A percentile compares a stretch with the other conserved stretches of the same genome.
Conservation (phyloP, 2,888 invertebrate species). For the Chrysopilus asiliformis region DNA sequence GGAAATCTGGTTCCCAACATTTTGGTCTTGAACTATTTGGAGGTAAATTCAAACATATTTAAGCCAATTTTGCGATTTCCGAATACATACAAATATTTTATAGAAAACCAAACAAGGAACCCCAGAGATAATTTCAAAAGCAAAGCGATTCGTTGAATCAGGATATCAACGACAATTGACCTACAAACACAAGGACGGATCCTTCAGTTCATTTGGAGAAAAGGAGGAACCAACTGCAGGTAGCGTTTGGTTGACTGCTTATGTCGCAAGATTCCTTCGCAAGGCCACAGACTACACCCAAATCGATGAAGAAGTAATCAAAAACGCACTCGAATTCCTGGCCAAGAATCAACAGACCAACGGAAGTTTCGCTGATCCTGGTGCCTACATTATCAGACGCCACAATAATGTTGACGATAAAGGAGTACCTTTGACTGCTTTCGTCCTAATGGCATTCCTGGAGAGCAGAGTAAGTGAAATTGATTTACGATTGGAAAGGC, state of each 20-base stretch:
- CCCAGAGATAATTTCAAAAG: slow-evolving; percentile 47
- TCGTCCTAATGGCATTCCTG: slow-evolving; percentile 57
- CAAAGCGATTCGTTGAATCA: slow-evolving; percentile 36
- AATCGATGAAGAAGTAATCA: slow-evolving; percentile 53
- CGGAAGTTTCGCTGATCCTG: slow-evolving; percentile 70
- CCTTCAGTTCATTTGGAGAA: too few species aligned
- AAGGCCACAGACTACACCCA: slow-evolving; percentile 57
- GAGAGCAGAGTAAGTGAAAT: slow-evolving; percentile 48
- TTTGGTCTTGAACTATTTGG: slow-evolving; percentile 50
- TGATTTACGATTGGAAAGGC: too few species aligned
- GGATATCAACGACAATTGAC: slow-evolving; percentile 75
- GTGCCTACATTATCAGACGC: slow-evolving; percentile 28
- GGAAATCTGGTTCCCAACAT: slow-evolving; percentile 56
- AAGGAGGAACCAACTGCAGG: slow-evolving; percentile 56
- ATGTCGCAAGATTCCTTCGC: slow-evolving; percentile 63
- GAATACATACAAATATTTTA: not conserved
- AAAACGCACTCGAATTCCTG: slow-evolving; percentile 57
- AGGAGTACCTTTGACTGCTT: slow-evolving; percentile 65
- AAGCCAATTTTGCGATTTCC: not conserved
- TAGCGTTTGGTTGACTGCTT: slow-evolving; percentile 73
- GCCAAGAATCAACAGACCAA: slow-evolving; percentile 48
- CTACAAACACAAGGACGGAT: too few species aligned
- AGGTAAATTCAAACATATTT: slow-evolving; percentile 28
- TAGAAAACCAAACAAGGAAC: slow-evolving; percentile 51
- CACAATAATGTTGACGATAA: slow-evolving; percentile 32